These are phyloP conservation scores for Diloba caeruleocephala DNA, from an alignment of 2,888 invertebrate species.

Conservation along the genomic window DNA sequence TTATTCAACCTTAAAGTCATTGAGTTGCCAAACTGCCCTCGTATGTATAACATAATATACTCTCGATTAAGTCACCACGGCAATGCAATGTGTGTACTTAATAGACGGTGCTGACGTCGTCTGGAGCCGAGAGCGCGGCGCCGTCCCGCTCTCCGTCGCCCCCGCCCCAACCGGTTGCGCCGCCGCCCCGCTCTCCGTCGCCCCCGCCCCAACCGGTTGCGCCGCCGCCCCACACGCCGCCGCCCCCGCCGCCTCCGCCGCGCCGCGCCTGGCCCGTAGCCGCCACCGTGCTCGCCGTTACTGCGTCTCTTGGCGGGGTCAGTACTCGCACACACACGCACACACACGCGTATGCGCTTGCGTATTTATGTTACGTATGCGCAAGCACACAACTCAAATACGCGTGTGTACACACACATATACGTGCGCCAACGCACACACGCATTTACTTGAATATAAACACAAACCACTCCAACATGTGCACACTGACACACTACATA, in stretches of 20 bases:
- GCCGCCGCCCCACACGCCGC: slow-evolving; percentile 58
- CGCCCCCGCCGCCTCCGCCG: slow-evolving; percentile 57
- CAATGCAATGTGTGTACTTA: background rate
- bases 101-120: slow-evolving; percentile 62
- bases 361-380: too few relatives aligned
- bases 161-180: slow-evolving; percentile 67
- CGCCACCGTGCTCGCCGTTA: slow-evolving; percentile 75
- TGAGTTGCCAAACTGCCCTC: too few relatives aligned
- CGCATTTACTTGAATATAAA: too few relatives aligned
- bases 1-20: too few relatives aligned
- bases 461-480: background rate
- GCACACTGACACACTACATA: too few relatives aligned
- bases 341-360: too few relatives aligned
- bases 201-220: slow-evolving; percentile 58
- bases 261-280: slow-evolving; percentile 69
- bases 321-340: too few relatives aligned
- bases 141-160: slow-evolving; percentile 21
- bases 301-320: slow-evolving; percentile 79
- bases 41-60: background rate
- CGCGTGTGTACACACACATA: too few relatives aligned
- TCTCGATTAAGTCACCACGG: too few relatives aligned
- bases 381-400: too few relatives aligned
- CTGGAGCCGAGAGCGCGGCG: slow-evolving; percentile 16
- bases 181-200: slow-evolving; percentile 54
- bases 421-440: too few relatives aligned